Conservation (phyloP, 30 jellyfish, hydroid and myxozoan species). For the Turritopsis rubra region DNA sequence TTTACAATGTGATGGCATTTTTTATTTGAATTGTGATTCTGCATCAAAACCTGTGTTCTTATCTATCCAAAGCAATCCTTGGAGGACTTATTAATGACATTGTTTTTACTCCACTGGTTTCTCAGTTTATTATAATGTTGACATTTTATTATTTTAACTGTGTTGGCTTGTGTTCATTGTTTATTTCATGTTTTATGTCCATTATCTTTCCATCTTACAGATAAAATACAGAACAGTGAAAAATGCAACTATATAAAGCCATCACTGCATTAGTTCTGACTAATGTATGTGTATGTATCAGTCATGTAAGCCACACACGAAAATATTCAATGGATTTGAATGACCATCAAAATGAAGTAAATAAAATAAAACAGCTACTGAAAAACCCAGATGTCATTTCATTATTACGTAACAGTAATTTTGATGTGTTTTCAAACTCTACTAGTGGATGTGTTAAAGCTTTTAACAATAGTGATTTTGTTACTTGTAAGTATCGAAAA, state of each 20-base stretch:
- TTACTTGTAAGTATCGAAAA: background rate
- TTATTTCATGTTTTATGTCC: too few species aligned
- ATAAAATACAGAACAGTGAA: background rate
- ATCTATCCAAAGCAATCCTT: background rate
- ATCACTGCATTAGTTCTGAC: background rate
- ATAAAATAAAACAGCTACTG: background rate
- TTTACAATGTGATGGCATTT: background rate
- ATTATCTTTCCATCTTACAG: too few species aligned
- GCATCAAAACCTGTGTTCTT: background rate
- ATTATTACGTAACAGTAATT: background rate
- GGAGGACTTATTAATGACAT: too few species aligned
- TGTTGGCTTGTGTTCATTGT: too few species aligned
- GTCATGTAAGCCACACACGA: background rate
- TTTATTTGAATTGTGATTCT: background rate
- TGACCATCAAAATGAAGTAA: background rate
- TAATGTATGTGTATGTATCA: background rate
- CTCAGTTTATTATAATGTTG: background rate
- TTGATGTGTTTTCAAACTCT: background rate
- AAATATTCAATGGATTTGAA: background rate
- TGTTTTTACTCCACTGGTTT: background rate
- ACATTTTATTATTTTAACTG: background rate
- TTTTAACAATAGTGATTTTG: background rate
- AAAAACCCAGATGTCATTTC: background rate
- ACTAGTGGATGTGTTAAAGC: background rate
- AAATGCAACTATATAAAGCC: background rate